These are phyloP conservation scores for Phyllostomus hastatus DNA, from an alignment of 2,113 vertebrate genomes.

Conservation along the genomic window DNA sequence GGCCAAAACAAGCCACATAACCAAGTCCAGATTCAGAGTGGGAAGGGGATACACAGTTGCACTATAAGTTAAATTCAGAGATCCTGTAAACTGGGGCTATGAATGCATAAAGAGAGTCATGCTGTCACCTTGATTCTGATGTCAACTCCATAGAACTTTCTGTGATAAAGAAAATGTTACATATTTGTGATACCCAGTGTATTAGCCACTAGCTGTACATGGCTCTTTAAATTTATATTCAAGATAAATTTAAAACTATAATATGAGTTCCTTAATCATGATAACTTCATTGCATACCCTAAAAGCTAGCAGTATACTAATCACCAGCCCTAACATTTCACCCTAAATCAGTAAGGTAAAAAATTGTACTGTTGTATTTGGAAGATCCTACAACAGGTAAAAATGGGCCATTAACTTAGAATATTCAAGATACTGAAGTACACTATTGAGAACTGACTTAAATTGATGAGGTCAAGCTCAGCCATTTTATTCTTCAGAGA, in stretches of 20 bases:
- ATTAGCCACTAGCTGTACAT: neutral
- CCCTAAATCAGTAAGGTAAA: neutral
- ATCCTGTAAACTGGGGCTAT: neutral
- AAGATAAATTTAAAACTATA: neutral
- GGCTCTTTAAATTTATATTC: neutral
- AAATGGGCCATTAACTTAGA: neutral
- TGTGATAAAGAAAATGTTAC: neutral
- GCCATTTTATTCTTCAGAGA: neutral
- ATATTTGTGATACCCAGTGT: neutral
- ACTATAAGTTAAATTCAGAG: neutral
- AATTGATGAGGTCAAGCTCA: conserved; percentile 4
- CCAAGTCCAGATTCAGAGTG: neutral
- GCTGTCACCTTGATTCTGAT: neutral
- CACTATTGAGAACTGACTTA: neutral
- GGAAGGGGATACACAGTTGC: neutral
- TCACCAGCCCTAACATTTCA: neutral
- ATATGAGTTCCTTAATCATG: conserved; percentile 5
- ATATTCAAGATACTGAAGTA: neutral
- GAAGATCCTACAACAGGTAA: neutral
- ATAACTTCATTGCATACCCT: neutral
- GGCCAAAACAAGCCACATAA: neutral
- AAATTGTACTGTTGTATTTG: neutral
- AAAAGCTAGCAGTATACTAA: neutral
- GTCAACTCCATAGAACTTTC: neutral
- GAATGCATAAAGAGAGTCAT: neutral